Base-by-base conservation (phyloP, 2,888 invertebrate genomes). In the Silvanus unidentatus region DNA sequence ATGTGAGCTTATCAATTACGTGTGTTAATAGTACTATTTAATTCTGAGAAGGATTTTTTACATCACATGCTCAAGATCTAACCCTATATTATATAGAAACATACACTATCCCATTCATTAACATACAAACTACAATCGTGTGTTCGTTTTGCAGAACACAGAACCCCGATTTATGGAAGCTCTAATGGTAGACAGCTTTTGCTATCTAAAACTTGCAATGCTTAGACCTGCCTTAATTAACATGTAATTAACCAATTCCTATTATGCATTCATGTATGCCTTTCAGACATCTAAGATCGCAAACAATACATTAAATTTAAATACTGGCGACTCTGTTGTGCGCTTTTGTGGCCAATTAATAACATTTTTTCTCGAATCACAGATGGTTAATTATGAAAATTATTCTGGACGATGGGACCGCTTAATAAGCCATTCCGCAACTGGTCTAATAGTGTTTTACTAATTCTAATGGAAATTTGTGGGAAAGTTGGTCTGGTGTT, bases 91-190 rank as follows among this genome's bases (percentile, higher is more conserved):
- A 50, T 22, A 22, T 22, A 22, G n/a, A 12, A n/a, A 32, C 32
- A 32, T 57, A 61, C 59, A 39, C 28, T 14, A 53, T 48, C 52
- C 49, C 50, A 52, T 58, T 61, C 60, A 63, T 63, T 63, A 62
- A 52, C 63, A 63, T 63, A 63, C 57, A 60, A 62, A 62, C 61
- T 63, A 60, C 60, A 48, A 52, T 63, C 61, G 61, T 60, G 61
- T 60, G 62, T 59, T 52, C 46, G 48, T 47, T 53, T 50, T 34
- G 15, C 16, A 40, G 40, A 34, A 27, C 50, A 51, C 39, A 30
- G 32, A 53, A 48, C 43, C 46, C 12, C 52, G 49, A 62, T 63
- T 59, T 61, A 62, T 56, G 53, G 55, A 50, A 57, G 57, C 58
- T 52, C 54, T 57, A 55, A 58, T 55, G 53, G 53, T 47, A 50